Evolutionary conservation across 2,888 invertebrate species (phyloP), one percentile per base, ranked within the genome.

Genomic region (Acleris sparsana): DNA sequence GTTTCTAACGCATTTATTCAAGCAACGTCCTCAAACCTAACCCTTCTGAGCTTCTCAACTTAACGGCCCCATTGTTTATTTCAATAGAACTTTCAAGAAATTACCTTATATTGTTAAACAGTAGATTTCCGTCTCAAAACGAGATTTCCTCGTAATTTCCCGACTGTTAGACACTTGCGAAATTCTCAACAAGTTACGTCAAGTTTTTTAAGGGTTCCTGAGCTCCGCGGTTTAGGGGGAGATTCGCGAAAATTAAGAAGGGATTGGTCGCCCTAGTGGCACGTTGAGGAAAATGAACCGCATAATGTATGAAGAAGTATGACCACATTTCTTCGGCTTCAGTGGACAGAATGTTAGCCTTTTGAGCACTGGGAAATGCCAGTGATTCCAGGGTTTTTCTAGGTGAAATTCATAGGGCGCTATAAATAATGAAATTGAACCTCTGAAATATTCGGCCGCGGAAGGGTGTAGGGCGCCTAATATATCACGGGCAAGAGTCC

Each of bases 61-160:
- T 62, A 66, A 65, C 51, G 18, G 29, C 25, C 39, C 53, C 65
- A 57, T 66, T 66, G 66, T 66, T 57, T 66, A 53, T 61, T 66
- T 66, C 61, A 66, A 66, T 62, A 48, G 66, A 57, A 57, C 52
- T 56, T 61, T 46, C 52, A 62, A 66, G 61, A 66, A 66, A 66
- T 66, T 66, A 52, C 66, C 62, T 62, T 57, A 66, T 66, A 66
- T 66, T 66, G 66, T 66, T 66, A 62, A 62, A 66, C 66, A 62
- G 61, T 66, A 65, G 52, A 65, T 61, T 61, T 57, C 52, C 66
- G 17, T 25, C 56, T 17, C 51, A n/a, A 56, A 61, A 66, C 61
- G 46, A 57, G 46, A 56, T 53, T 66, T 62, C 62, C 52, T 62
- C 39, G 51, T 66, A 61, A 62, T 66, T 66, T 57, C 62, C 25